Conservation (phyloP, 2,797 vertebrate genomes). For the Nasua narica region DNA sequence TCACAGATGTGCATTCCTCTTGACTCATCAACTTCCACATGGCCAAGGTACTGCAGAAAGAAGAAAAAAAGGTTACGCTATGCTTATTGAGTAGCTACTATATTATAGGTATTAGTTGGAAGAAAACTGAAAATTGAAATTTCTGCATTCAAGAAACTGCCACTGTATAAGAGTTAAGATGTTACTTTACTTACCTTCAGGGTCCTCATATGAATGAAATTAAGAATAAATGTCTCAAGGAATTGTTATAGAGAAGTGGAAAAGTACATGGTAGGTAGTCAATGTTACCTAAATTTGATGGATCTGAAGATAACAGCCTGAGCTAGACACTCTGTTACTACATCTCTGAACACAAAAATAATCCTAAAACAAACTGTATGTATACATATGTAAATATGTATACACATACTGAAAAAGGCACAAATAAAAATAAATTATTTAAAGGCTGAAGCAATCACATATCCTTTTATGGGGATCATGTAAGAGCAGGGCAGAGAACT, state of each 20-base stretch:
- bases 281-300: neutral
- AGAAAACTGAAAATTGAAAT: conserved; percentile 21
- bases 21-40: conserved; percentile 99
- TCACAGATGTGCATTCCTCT: conserved; percentile 99
- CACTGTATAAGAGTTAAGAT: neutral
- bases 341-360: conserved; percentile 2
- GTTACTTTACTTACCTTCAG: conserved; percentile 14
- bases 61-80: neutral
- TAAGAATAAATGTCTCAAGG: conserved; percentile 31
- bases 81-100: neutral
- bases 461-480: neutral
- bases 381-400: neutral
- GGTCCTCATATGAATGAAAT: conserved; percentile 21
- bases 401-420: neutral
- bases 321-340: neutral
- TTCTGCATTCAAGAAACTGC: conserved; percentile 1
- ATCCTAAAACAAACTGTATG: neutral
- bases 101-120: neutral
- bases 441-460: conserved; percentile 5
- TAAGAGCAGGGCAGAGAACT: neutral
- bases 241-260: conserved; percentile 5
- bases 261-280: neutral
- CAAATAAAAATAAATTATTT: conserved; percentile 3
- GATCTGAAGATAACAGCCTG: neutral
- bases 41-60: conserved; percentile 93